These are phyloP conservation scores for Oriolus oriolus DNA, from an alignment of 2,113 vertebrate genomes.

Conservation along the genomic window DNA sequence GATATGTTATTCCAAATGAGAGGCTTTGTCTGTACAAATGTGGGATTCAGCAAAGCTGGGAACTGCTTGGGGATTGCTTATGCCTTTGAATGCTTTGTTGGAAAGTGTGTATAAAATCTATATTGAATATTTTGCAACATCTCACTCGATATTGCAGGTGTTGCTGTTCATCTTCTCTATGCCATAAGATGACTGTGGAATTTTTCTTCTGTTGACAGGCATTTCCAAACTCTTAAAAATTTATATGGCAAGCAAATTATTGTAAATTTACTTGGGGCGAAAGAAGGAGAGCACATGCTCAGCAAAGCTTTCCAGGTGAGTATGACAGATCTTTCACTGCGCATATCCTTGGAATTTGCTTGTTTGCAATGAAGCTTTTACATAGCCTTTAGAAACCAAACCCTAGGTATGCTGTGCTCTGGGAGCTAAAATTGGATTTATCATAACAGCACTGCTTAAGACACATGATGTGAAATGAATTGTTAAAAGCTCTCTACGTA, in stretches of 20 bases:
- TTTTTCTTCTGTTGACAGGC: slow-evolving; percentile 74
- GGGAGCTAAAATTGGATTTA: not conserved
- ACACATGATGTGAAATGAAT: not conserved
- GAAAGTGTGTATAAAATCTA: not conserved
- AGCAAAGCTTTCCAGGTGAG: slow-evolving; percentile 97
- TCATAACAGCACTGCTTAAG: not conserved
- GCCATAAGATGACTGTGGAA: not conserved
- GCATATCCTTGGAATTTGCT: not conserved
- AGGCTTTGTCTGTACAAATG: not conserved
- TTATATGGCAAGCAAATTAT: slow-evolving; percentile 95
- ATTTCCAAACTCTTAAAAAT: slow-evolving; percentile 89
- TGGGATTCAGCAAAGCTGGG: not conserved
- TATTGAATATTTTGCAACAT: not conserved
- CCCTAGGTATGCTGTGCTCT: not conserved
- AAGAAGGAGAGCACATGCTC: slow-evolving; percentile 98
- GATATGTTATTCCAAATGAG: not conserved
- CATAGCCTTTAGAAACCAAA: not conserved
- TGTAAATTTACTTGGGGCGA: slow-evolving; percentile 93
- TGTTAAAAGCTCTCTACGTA: not conserved
- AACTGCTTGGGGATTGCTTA: not conserved
- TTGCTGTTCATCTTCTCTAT: not conserved
- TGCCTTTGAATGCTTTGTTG: not conserved
- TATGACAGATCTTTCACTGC: not conserved
- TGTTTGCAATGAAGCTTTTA: not conserved
- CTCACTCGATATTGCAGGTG: not conserved